Conservation (phyloP, 2,113 vertebrate genomes). For the Suncus etruscus region DNA sequence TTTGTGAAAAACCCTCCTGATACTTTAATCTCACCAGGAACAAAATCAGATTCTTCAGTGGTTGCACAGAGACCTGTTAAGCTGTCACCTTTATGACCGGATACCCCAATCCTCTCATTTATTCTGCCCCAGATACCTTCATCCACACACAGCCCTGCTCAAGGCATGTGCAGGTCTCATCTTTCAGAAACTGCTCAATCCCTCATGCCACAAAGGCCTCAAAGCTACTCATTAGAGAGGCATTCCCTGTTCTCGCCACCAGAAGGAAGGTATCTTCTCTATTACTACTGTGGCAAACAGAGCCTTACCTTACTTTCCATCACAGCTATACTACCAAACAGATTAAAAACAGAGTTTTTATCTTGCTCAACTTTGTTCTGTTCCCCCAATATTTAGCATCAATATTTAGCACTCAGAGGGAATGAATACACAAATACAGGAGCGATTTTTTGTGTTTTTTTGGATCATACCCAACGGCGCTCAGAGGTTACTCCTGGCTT, state of each 20-base stretch:
- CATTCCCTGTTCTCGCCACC: neutral
- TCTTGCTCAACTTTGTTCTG: constrained; percentile 11
- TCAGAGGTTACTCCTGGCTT: too few species aligned
- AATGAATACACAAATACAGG: constrained; percentile 20
- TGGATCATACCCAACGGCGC: too few species aligned
- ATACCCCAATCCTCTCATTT: too few species aligned
- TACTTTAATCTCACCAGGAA: constrained; percentile 3
- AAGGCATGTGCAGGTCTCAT: neutral
- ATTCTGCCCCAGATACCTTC: neutral
- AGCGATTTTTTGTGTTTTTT: neutral
- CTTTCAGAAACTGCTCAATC: neutral
- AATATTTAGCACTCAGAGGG: neutral
- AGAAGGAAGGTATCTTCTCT: neutral
- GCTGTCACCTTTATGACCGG: neutral
- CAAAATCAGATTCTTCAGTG: neutral
- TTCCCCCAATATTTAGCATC: neutral
- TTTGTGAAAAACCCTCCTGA: constrained; percentile 29
- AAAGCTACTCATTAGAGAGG: neutral
- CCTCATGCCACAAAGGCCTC: neutral
- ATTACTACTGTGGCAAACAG: neutral
- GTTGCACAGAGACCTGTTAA: neutral
- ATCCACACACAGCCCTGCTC: neutral
- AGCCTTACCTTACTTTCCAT: neutral
- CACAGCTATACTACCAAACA: neutral
- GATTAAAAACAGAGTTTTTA: neutral